These are phyloP conservation scores for Lutjanus argentimaculatus DNA, from an alignment of 2,797 vertebrate species.

Conservation along the genomic window DNA sequence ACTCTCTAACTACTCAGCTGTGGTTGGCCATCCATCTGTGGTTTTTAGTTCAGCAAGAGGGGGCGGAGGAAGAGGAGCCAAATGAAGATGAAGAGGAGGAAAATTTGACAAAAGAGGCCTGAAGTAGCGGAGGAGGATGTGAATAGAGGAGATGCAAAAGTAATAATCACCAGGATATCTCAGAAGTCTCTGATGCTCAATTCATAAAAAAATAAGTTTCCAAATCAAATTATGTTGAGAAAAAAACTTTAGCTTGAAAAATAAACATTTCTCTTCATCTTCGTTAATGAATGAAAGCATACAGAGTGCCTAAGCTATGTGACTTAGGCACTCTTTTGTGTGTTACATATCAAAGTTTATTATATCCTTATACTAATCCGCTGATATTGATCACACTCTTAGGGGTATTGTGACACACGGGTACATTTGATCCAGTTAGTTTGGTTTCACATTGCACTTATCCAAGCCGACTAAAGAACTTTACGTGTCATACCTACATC, in stretches of 20 bases:
- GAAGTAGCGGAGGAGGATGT: conserved; percentile 5
- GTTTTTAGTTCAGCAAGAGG: conserved; percentile 23
- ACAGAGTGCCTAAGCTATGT: no score
- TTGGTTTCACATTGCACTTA: no score
- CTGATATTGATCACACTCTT: no score
- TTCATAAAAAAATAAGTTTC: neutral
- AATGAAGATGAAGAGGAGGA: conserved; percentile 31
- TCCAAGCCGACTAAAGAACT: no score
- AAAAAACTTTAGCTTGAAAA: neutral
- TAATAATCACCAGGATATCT: neutral
- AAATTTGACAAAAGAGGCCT: conserved; percentile 21
- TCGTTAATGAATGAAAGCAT: no score
- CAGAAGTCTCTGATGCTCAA: neutral
- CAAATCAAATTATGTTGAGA: neutral
- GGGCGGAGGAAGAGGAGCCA: conserved; percentile 22
- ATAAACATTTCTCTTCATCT: no score
- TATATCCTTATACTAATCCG: neutral
- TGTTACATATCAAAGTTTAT: neutral
- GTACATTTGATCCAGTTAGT: no score
- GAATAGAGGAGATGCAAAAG: neutral
- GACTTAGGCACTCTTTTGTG: neutral
- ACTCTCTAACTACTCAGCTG: conserved; percentile 23
- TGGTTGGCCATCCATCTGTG: conserved; percentile 25
- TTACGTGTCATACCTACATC: no score
- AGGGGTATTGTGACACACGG: no score